Percentiles rank a stretch among this genome's conserved stretches.
phyloP scores from a whole-genome alignment of 2,797 vertebrate genomes.

The Echiichthys vipera region DNA sequence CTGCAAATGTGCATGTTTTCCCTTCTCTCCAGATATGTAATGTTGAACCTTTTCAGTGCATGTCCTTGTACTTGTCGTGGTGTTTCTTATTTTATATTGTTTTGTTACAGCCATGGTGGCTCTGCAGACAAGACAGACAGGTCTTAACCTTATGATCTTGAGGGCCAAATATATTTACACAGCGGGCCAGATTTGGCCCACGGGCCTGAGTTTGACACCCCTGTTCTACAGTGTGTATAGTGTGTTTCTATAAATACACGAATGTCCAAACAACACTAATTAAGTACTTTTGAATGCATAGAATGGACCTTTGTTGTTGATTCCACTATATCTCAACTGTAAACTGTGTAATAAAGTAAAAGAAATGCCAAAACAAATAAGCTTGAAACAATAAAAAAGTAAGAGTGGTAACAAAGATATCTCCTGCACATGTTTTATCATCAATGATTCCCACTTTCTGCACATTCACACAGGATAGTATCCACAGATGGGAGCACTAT shows the following conservation, averaged over 20 bases:
- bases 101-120: no score
- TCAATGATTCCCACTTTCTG: conserved; percentile 10
- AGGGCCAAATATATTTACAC: no score
- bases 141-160: no score
- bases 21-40: no score
- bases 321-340: background rate
- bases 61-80: no score
- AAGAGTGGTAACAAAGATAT: background rate
- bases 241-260: background rate
- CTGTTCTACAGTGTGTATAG: background rate
- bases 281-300: background rate
- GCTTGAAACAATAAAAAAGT: background rate
- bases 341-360: background rate
- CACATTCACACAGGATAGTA: conserved; percentile 28
- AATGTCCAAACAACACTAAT: background rate
- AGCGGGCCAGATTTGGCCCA: no score
- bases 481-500: conserved; percentile 42
- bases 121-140: no score
- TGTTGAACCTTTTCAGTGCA: no score
- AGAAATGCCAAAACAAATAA: background rate
- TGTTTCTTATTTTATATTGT: no score
- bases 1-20: no score
- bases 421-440: background rate
- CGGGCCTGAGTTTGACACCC: no score
- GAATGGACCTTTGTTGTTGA: background rate